Base-by-base conservation (phyloP, 2,797 vertebrate species). In the Myripristis jacobus region DNA sequence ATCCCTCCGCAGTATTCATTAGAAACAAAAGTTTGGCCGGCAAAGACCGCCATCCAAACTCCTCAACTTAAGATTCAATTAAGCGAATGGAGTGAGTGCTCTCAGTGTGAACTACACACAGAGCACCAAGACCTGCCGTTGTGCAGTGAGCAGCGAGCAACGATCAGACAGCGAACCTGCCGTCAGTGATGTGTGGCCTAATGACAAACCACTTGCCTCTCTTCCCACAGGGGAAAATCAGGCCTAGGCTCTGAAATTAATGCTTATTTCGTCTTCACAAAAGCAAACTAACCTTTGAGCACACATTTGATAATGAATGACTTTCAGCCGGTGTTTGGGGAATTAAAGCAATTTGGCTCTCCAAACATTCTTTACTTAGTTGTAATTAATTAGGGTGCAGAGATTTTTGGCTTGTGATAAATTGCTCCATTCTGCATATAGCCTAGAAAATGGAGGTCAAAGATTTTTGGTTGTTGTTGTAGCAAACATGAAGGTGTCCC, bases 341-440 rank as follows among this genome's bases (percentile, higher is more conserved):
- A 95, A 93, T 95, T 94, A 92, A 93, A 92, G 92, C 93, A 93
- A 94, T 95, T 94, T 95, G 93, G 93, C 94, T 94, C 92, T 91
- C 90, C 94, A 95, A 95, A 94, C 94, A 95, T 94, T 93, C 94
- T 94, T 95, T 94, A 94, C 94, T 94, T 93, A 92, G 93, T 94
- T 93, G 94, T 94, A 95, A 95, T 95, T 95, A 95, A 95, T 94
- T 94, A 94, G 92, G 90, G 90, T 91, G 89, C 73, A 79, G 91
- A 86, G 86, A 92, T 93, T 94, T 95, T 93, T 91, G 92, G 89
- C 92, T 92, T 48, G 90, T 94, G 94, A 94, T 94, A 92, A 94
- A 95, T 94, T 90, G 93, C 90, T 87, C 83, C 87, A 90, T 92
- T 90, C 90, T 86, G 90, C 88, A 90, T 89, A 90, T 90, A 88